Conservation (phyloP, 2,888 invertebrate genomes). For the Serripes groenlandicus region DNA sequence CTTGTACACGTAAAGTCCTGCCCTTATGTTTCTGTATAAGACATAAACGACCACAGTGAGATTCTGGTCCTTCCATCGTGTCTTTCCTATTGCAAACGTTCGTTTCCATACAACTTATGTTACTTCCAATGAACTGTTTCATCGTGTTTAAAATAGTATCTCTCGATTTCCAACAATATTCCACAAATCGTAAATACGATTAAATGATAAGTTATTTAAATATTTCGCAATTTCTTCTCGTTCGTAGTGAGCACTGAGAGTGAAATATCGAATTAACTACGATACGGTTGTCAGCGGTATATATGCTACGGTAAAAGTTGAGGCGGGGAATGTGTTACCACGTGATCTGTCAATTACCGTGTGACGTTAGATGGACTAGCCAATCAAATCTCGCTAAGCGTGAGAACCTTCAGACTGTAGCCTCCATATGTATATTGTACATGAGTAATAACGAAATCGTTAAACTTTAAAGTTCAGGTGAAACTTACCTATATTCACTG, state of each 20-base stretch:
- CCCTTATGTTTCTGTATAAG: slow-evolving; percentile 67
- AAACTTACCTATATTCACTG: too few species aligned
- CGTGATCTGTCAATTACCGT: slow-evolving; percentile 47
- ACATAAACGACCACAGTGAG: slow-evolving; percentile 70
- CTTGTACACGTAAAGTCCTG: slow-evolving; percentile 62
- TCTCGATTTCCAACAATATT: not conserved
- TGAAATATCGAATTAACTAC: not conserved
- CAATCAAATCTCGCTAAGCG: slow-evolving; percentile 26
- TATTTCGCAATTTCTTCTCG: not conserved
- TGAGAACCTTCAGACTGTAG: slow-evolving; percentile 8
- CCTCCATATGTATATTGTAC: too few species aligned
- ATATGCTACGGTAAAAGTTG: slow-evolving; percentile 26
- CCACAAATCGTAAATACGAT: too few species aligned
- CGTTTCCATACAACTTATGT: slow-evolving; percentile 20
- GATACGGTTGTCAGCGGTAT: not conserved
- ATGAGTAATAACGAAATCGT: too few species aligned
- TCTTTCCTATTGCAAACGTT: slow-evolving; percentile 40
- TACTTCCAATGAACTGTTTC: slow-evolving; percentile 47
- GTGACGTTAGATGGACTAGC: not conserved
- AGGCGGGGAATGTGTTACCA: slow-evolving; percentile 23
- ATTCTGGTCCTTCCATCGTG: slow-evolving; percentile 60
- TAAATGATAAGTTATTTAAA: too few species aligned
- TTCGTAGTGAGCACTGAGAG: not conserved
- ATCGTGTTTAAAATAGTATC: slow-evolving; percentile 28
- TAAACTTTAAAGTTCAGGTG: too few species aligned